phyloP scores from a whole-genome alignment of 2,888 invertebrate genomes.

The Galerucella pusilla region DNA sequence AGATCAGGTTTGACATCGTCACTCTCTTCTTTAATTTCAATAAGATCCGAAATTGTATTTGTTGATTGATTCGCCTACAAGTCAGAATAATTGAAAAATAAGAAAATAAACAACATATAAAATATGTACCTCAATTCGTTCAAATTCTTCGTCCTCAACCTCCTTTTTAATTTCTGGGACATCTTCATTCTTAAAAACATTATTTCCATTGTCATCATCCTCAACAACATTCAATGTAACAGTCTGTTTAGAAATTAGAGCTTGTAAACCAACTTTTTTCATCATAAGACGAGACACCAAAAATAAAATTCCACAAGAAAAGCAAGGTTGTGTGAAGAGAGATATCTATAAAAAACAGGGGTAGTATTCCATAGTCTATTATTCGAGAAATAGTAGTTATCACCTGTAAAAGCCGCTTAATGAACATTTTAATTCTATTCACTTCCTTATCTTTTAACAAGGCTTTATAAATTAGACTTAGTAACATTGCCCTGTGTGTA shows the following conservation, averaged over 20 bases:
- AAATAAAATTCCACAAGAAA: slow-evolving; percentile 85
- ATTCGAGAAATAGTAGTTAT: slow-evolving; percentile 2
- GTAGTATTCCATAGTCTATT: neutral
- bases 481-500: slow-evolving; percentile 79
- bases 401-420: slow-evolving; percentile 85
- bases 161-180: slow-evolving; percentile 53
- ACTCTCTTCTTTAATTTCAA: slow-evolving; percentile 51
- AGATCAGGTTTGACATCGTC: slow-evolving; percentile 56
- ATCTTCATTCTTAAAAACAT: slow-evolving; percentile 52
- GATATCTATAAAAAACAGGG: slow-evolving; percentile 67
- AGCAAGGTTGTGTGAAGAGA: slow-evolving; percentile 78
- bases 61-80: slow-evolving; percentile 5
- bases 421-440: slow-evolving; percentile 81
- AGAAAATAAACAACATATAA: too few species aligned
- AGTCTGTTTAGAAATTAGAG: slow-evolving; percentile 52
- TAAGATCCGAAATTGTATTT: slow-evolving; percentile 45
- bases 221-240: slow-evolving; percentile 34
- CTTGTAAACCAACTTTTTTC: slow-evolving; percentile 56
- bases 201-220: slow-evolving; percentile 57
- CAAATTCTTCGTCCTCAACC: slow-evolving; percentile 48
- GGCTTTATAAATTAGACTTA: slow-evolving; percentile 89
- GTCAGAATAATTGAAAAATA: neutral
- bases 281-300: slow-evolving; percentile 77
- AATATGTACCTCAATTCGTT: neutral
- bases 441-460: slow-evolving; percentile 81